phyloP scores from a whole-genome alignment of 2,113 vertebrate species.

The Charadrius vociferus region DNA sequence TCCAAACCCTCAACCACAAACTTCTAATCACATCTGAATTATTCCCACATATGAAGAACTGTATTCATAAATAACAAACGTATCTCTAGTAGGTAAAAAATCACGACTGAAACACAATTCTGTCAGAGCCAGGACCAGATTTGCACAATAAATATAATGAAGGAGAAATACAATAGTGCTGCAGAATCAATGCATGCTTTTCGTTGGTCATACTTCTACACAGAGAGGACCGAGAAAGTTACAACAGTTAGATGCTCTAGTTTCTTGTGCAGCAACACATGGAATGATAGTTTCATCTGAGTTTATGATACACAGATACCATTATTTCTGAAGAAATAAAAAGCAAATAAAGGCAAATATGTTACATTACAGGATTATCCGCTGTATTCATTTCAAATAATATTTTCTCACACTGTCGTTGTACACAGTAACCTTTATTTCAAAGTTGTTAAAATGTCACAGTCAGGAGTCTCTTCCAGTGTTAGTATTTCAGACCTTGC shows the following conservation, averaged over 20 bases:
- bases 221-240: neutral
- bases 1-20: neutral
- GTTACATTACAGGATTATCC: neutral
- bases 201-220: neutral
- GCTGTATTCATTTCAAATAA: neutral
- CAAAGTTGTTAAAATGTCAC: neutral
- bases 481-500: neutral
- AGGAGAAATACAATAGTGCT: neutral
- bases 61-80: neutral
- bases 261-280: neutral
- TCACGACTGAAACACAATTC: neutral
- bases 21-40: neutral
- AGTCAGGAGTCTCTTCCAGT: neutral
- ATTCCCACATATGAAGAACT: neutral
- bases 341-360: neutral
- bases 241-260: neutral
- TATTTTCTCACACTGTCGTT: neutral
- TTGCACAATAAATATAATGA: neutral
- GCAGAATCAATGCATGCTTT: neutral
- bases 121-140: neutral
- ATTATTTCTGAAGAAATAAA: neutral
- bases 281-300: neutral
- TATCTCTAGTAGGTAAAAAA: neutral
- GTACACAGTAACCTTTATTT: neutral
- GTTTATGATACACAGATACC: neutral